phyloP scores from a whole-genome alignment of 2,113 vertebrate genomes.

The Pheucticus melanocephalus region DNA sequence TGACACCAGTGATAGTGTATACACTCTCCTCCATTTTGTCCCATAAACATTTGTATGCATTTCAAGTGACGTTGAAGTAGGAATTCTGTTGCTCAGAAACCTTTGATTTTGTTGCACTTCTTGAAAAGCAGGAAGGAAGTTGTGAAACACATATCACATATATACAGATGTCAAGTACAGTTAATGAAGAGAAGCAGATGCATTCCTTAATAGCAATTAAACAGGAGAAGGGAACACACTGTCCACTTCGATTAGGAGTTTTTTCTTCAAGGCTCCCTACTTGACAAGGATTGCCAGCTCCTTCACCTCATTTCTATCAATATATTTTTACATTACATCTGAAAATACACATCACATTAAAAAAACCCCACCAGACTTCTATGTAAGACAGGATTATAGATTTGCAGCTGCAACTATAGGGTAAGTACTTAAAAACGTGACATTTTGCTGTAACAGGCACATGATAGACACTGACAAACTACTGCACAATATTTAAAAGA shows the following conservation, averaged over 20 bases:
- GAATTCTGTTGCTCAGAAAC: not conserved
- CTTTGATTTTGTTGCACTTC: not conserved
- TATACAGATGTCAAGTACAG: conserved; percentile 21
- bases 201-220: conserved; percentile 30
- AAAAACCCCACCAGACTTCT: not conserved
- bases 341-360: not conserved
- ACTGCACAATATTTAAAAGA: not conserved
- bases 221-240: not conserved
- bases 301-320: not conserved
- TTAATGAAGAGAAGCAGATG: conserved; percentile 50
- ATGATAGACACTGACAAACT: not conserved
- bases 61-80: not conserved
- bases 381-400: not conserved
- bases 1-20: not conserved
- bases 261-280: not conserved
- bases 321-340: not conserved
- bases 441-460: not conserved
- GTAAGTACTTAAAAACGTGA: not conserved
- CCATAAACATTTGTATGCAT: not conserved
- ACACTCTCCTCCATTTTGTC: not conserved
- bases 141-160: not conserved
- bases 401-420: not conserved
- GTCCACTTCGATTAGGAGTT: not conserved
- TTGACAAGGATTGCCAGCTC: not conserved
- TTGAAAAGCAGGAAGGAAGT: conserved; percentile 31